Base-by-base conservation (phyloP, 1,140 invertebrate species). In the Parasteatoda tepidariorum region DNA sequence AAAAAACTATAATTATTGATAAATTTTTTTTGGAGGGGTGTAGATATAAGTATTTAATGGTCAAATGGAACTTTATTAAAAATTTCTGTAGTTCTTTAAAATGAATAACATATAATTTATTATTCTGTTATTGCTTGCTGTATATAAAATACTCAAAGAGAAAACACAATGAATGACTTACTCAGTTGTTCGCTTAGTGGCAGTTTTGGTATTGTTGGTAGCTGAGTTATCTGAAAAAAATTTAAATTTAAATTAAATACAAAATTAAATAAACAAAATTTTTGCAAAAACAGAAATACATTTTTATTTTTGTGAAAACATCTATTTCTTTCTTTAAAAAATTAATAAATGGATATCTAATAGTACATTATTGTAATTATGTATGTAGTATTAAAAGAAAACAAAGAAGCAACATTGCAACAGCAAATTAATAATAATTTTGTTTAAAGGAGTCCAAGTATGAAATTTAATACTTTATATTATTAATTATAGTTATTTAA, bases 131-230 rank as follows among this genome's bases (percentile, higher is more conserved):
- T 13, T 48, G 9, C 38, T 2, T 48, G 9, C 38, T 18, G 18
- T 48, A 48, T 2, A 48, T 13, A 13, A 13, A 48, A 2, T 48
- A 1, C 9, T 1, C 9, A 18, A 5, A 1, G 2, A 22, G 31
- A 41, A 22, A 41, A 67, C 13, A 22, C n/a, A 24, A 64, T 41
- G 41, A 48, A 24, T 64, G 48, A 59, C 74, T 76, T 48, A 82
- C 78, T 82, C 78, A 22, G 78, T 26, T 22, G 76, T 54, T 71
- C 67, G 28, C 34, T 82, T 82, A 11, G 6, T 66, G n/a, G 24
- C 4, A 22, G 66, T 18, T 48, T 71, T 82, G 4, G 38, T 18
- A 54, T 30, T 71, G 24, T 28, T 41, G 30, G 5, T 31, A 2
- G 9, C 54, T 61, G 41, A 61, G 55, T 61, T 70, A 61, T 82